A percentile compares a stretch with the other conserved stretches of the same genome.
Conservation (phyloP, 2,888 invertebrate species). For the Drosophila paranaensis region DNA sequence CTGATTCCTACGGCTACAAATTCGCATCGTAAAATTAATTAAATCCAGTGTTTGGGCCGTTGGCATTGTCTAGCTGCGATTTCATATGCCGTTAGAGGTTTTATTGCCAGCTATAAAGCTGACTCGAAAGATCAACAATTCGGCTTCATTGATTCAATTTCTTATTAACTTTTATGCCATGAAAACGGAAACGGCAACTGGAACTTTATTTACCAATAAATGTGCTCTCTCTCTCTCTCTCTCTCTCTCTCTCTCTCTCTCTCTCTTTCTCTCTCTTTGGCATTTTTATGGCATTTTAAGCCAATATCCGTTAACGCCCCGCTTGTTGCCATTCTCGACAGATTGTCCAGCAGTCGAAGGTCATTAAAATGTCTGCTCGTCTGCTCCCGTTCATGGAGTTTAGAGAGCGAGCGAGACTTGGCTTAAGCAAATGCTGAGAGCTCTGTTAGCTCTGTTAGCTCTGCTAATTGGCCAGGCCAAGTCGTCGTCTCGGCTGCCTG, state of each 20-base stretch:
- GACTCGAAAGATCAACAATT: conserved; percentile 68
- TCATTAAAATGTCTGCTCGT: conserved; percentile 63
- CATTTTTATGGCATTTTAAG: conserved; percentile 75
- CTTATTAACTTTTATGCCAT: conserved; percentile 75
- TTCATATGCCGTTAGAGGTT: conserved; percentile 68
- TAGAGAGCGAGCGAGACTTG: conserved; percentile 24
- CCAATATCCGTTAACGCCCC: conserved; percentile 77
- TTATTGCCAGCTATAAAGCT: conserved; percentile 70
- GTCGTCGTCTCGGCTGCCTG: background rate
- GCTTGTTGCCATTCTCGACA: conserved; percentile 50
- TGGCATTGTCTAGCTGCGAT: conserved; percentile 39
- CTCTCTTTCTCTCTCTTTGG: conserved; percentile 7
- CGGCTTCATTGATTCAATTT: conserved; percentile 77
- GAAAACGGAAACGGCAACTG: conserved; percentile 28
- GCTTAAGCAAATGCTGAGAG: conserved; percentile 44
- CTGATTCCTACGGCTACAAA: conserved; percentile 24
- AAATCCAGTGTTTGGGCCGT: conserved; percentile 50
- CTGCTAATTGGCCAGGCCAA: conserved; percentile 60
- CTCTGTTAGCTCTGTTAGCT: conserved; percentile 37
- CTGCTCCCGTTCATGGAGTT: conserved; percentile 18
- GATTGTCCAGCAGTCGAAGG: conserved; percentile 63
- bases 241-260: conserved; percentile 1
- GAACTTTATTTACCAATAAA: conserved; percentile 79
- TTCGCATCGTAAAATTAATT: conserved; percentile 64
- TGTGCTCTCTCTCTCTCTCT: conserved; percentile 25